phyloP scores from a whole-genome alignment of 2,113 vertebrate genomes.

The Cairina moschata region DNA sequence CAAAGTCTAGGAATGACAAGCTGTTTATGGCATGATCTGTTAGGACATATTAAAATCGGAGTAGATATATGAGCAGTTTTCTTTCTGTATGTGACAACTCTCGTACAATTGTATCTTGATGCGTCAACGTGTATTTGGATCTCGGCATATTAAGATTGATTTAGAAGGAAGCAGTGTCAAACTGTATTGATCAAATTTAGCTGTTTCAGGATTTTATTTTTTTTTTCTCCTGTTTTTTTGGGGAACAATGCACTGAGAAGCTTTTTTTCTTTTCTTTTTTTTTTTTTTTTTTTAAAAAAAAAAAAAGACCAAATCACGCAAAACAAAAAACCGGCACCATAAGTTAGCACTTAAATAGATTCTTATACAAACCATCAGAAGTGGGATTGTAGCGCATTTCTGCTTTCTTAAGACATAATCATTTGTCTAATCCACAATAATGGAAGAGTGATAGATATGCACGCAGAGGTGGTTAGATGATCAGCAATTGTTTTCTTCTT shows the following conservation, averaged over 20 bases:
- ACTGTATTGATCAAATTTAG: slow-evolving; percentile 1
- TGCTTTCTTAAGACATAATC: not conserved
- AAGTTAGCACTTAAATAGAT: not conserved
- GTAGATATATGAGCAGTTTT: not conserved
- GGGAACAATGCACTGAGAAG: not conserved
- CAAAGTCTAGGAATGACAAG: not conserved
- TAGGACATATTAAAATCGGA: not conserved
- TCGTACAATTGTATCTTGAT: not conserved
- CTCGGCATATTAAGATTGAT: slow-evolving; percentile 7
- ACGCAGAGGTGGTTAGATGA: not conserved
- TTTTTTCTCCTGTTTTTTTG: not conserved
- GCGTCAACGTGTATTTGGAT: slow-evolving; percentile 15
- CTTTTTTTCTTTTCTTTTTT: not conserved
- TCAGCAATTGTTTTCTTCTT: slow-evolving; percentile 44
- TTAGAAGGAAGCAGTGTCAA: slow-evolving; percentile 17
- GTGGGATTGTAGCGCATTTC: not conserved
- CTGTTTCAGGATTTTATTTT: not conserved
- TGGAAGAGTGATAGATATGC: not conserved
- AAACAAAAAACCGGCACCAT: not conserved
- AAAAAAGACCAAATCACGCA: too few relatives aligned
- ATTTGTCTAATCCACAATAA: not conserved
- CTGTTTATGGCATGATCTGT: not conserved
- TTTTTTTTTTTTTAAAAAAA: not conserved
- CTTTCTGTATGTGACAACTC: not conserved
- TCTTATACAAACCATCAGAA: not conserved